Evolutionary conservation across 1,140 invertebrate genomes (phyloP), one percentile per base, ranked within the genome.

Genomic region (Scaptodrosophila lebanonensis): DNA sequence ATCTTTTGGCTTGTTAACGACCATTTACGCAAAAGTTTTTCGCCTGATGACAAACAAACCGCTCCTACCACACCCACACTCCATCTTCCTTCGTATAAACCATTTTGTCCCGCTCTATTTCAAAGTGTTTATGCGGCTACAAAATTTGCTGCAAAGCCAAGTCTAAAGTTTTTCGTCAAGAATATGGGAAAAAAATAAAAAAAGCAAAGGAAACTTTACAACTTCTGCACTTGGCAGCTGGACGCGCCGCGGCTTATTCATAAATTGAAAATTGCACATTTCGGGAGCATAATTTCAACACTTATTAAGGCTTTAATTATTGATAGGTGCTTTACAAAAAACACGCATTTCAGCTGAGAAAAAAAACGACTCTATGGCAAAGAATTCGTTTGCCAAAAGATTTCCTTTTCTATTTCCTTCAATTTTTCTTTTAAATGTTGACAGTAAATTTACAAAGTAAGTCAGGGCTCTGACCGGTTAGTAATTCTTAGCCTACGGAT

Each of bases 71-170:
- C 11, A 12, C 18, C 35, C 39, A 17, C 39, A 17, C 22, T 17
- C 7, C 33, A 36, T 30, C 40, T 57, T 47, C 22, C 60, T 61
- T 53, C 47, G 63, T 57, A 51, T 58, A n/a, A n/a, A n/a, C 48
- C 52, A 38, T 49, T 62, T 56, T 32, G 32, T 49, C 54, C 73
- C 63, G 64, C 68, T 73, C 73, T 69, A 79, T 79, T 82, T 79
- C 69, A 82, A 82, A 82, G 73, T 79, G 75, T 79, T 79, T 79
- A 79, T 79, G 75, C 73, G 73, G 75, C 76, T 79, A 79, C 69
- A 82, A 82, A 79, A 82, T 82, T n/a, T n/a, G n/a, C n/a, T n/a
- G n/a, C n/a, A 63, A 79, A 75, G 71, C 68, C 66, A 62, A 77
- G 66, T 66, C 15, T 43, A 73, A 79, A 82, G 69, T 79, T 77